These are phyloP conservation scores for Myotis planiceps DNA, from an alignment of 2,797 vertebrate species.

Conservation along the genomic window DNA sequence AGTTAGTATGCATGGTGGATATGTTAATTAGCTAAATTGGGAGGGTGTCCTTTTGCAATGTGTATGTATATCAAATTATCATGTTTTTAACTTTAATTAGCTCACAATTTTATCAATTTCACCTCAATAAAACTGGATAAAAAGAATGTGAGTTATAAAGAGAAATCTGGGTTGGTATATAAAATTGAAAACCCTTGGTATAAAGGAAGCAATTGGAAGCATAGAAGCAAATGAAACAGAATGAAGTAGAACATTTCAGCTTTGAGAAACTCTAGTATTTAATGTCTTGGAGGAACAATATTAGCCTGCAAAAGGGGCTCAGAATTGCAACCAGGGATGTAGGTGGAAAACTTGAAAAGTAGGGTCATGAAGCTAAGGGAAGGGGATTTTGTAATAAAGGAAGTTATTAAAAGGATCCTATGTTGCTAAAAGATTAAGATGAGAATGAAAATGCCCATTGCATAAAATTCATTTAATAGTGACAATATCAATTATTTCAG, in stretches of 20 bases:
- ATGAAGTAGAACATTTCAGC: background rate
- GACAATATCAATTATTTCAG: background rate
- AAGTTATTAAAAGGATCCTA: background rate
- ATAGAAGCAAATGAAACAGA: background rate
- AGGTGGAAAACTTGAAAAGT: background rate
- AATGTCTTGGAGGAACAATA: background rate
- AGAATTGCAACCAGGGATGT: background rate
- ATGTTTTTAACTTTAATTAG: background rate
- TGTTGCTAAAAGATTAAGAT: background rate
- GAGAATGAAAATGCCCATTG: background rate
- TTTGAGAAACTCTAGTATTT: background rate
- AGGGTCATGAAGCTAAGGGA: background rate
- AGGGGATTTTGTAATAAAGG: background rate
- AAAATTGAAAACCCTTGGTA: background rate
- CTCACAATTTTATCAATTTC: background rate
- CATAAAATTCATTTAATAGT: background rate
- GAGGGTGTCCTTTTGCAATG: background rate
- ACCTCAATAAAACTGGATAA: background rate
- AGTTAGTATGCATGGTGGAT: background rate
- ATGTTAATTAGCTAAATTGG: background rate
- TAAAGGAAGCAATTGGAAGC: background rate
- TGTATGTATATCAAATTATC: background rate
- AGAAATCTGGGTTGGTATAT: background rate
- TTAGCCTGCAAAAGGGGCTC: background rate
- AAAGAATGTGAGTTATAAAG: background rate